Base-by-base conservation (phyloP, 2,113 vertebrate species). In the Sinocyclocheilus grahami region DNA sequence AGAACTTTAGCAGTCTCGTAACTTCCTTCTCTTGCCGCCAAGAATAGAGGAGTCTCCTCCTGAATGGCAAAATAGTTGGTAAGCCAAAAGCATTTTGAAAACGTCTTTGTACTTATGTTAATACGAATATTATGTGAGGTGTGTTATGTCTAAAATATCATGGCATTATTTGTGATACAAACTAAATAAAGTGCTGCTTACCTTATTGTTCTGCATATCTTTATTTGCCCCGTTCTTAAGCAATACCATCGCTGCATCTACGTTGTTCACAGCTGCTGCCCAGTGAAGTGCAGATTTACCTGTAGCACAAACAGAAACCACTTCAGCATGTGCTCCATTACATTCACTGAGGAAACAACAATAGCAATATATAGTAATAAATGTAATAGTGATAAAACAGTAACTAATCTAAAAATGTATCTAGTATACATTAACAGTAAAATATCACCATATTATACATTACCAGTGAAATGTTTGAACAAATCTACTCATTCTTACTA, bases 201-300 rank as follows among this genome's bases (percentile, higher is more conserved):
- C 98, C 97, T 99, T 99, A 92, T 99, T 99, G 91, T 97, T 97
- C 90, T 99, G 98, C 97, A 99, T 98, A 89, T 99, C 98, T 77
- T 99, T 99, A 90, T 99, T 99, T 90, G 97, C 98, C 0, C 97
- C 97, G 0, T 97, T 99, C 93, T 99, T 99, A 58, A 99, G 94
- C 0, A 99, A 95, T n/a, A 97, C 96, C 0, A 96, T 79, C 0
- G 97, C 97, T 0, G 98, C 98, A 1, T 99, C 98, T 79, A 98
- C 94, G 0, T 99, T 99, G 86, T 99, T 99, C 37, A 99, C 98
- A 0, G 98, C 98, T 0, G 98, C 98, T 0, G 98, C 98, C 98
- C 98, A 99, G 85, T 99, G 98, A 53, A 99, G 91, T 0, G 98
- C 97, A 0, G 98, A 99, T 92, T 99, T 99, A 89, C 98, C 98